Conservation (phyloP, 1,140 invertebrate species). For the Lysiphlebus fabarum region DNA sequence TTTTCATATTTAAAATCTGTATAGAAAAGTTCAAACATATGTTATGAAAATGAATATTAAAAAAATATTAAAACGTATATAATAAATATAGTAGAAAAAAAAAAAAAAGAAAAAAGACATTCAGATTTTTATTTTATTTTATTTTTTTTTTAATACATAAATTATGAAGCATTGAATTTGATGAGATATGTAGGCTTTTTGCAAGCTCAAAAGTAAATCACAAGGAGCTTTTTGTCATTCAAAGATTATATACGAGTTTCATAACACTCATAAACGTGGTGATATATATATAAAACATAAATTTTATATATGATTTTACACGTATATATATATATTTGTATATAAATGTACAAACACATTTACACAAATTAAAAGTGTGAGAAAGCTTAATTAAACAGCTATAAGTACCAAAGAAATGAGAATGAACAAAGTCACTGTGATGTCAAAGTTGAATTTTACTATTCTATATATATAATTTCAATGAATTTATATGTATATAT, state of each 20-base stretch:
- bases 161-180: slow-evolving; percentile 17
- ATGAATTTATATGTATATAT: slow-evolving; percentile 10
- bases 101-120: too few species aligned
- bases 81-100: slow-evolving; percentile 11
- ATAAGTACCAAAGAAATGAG: slow-evolving; percentile 2
- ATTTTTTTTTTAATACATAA: slow-evolving; percentile 2
- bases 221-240: background rate
- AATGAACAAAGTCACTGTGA: background rate
- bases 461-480: slow-evolving; percentile 1
- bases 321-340: too few species aligned
- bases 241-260: slow-evolving; percentile 3
- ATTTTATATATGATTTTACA: too few species aligned
- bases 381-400: slow-evolving; percentile 19
- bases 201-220: background rate
- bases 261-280: background rate
- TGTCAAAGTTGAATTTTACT: background rate
- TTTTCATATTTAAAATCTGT: background rate
- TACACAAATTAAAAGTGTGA: background rate
- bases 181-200: slow-evolving; percentile 5
- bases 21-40: background rate
- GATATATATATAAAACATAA: background rate
- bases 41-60: background rate
- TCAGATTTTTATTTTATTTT: slow-evolving; percentile 2
- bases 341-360: too few species aligned
- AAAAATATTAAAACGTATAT: slow-evolving; percentile 3